Base-by-base conservation (phyloP, 2,797 vertebrate genomes). In the Astyanax mexicanus region DNA sequence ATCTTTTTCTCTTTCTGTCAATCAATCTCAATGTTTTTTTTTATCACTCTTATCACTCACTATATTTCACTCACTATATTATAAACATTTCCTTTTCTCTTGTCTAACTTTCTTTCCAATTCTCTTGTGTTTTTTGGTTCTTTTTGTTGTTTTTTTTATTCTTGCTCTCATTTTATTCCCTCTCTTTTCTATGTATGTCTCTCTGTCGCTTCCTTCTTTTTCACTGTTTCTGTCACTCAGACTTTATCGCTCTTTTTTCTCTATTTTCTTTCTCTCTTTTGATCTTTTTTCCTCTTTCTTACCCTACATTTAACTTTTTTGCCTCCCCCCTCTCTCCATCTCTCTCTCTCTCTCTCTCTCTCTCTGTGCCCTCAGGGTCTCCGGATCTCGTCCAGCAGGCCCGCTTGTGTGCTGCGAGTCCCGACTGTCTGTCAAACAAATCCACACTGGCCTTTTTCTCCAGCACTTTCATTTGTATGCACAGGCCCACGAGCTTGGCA, bases 381-480 rank as follows among this genome's bases (percentile, higher is more conserved):
- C 58, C 58, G 78, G 83, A 84, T 76, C 51, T 42, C 40, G 66
- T 82, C 83, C 83, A 84, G 80, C 32, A 71, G 72, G 75, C 60
- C 72, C 58, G 66, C 37, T 71, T 72, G 76, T 78, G 49, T 55
- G 69, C 83, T 81, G 81, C 80, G 68, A 78, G 83, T 84, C 80
- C 73, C 57, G 79, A 64, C 83, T 78, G 78, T 80, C 78, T 82
- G 86, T 90, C 88, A 89, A 89, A 90, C 84, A 86, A 90, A 90
- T 85, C 86, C 85, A 82, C 81, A 61, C 78, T 84, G 89, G 72
- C 65, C 67, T 82, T 82, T 84, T 85, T 57, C 78, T 79, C 83
- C 72, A 80, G 75, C 72, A 68, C 52, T 83, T 86, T 61, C 72
- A 74, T 89, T 88, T 85, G 84, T 88, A 83, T 90, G 83, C 86